Evolutionary conservation across 2,797 vertebrate species (phyloP), one percentile per base, ranked within the genome.

Genomic region (Peromyscus nudipes): DNA sequence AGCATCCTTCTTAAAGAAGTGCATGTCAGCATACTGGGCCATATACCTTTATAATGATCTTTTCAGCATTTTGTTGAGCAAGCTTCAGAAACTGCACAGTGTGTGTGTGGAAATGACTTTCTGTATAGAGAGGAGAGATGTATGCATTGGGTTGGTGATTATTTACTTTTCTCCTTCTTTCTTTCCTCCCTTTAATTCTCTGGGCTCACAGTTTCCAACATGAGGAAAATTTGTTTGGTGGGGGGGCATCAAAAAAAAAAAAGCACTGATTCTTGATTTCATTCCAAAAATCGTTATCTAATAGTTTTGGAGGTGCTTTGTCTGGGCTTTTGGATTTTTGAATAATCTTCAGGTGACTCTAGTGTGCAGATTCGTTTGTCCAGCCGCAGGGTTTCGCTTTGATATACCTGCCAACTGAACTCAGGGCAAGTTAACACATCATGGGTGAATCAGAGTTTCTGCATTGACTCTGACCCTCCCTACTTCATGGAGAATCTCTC

Each of bases 11-110:
- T 90, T 57, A 73, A 79, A 93, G 88, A 57, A 83, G 64, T 40
- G 19, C 75, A 27, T 21, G 84, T 91, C 73, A 92, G 77, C 85
- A 46, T 40, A 69, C 73, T 80, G 37, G 67, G 60, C 82, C 43
- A 0, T 67, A 83, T 19, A 62, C 94, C 64, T 92, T 67, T 73
- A 16, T 71, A 86, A 62, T 65, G 90, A 84, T 25, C 67, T 82
- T 60, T 75, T 37, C 77, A 86, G 57, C 27, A 31, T 94, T 95
- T 89, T 87, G n/a, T 96, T 76, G 60, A 91, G 49, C 46, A 64
- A 69, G 90, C 69, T 92, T 94, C 60, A 84, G 84, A 80, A 55
- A 62, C 69, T 80, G 65, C 34, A 76, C n/a, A 80, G 82, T 65
- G 7, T 83, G 46, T 83, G 10, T 65, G 83, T 81, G 11, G 37